Evolutionary conservation across 2,113 vertebrate genomes (phyloP), one percentile per base, ranked within the genome.

Genomic region (Sisor rabdophorus): DNA sequence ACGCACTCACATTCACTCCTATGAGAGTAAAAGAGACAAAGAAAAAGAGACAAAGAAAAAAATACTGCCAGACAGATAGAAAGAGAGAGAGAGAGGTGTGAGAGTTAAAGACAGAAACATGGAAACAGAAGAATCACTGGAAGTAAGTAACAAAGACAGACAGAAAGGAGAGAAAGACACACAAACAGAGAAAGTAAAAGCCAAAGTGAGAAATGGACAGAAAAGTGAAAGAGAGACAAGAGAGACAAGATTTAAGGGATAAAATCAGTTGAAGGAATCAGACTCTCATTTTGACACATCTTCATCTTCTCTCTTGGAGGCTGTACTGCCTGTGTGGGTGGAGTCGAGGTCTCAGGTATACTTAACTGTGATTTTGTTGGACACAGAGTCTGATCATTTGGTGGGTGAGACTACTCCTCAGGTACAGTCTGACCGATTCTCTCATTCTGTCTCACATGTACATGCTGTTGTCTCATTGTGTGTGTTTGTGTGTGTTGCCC

Each of bases 351-450:
- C 67, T 11, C 56, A 36, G 65, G 6, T 50, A 26, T 10, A 60
- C 5, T 15, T 48, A 10, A 30, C 17, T 13, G 22, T 12, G 50
- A 48, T 56, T 73, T 16, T 48, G 11, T 26, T 68, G 59, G 44
- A 54, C 20, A 61, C 56, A 63, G 19, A 47, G 20, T 19, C 40
- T 44, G 4, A 7, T 32, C 4, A 36, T 71, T 16, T 36, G 48
- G 11, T 6, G 15, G 56, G 26, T 24, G 36, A 54, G 40, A 8
- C 13, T 22, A 44, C 40, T 68, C 53, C 55, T 61, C 76, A 78
- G 76, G 76, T 78, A 78, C 44, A 24, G 20, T 73, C 9, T 1
- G 4, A 8, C 19, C 28, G n/a, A 28, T 44, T 72, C 22, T 36
- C 3, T 20, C 2, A 24, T 6, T 9, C 2, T 26, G 54, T 6